A percentile compares a stretch with the other conserved stretches of the same genome.
Evolutionary conservation across 2,113 vertebrate species (phyloP).

Genomic region (Pelodiscus sinensis): DNA sequence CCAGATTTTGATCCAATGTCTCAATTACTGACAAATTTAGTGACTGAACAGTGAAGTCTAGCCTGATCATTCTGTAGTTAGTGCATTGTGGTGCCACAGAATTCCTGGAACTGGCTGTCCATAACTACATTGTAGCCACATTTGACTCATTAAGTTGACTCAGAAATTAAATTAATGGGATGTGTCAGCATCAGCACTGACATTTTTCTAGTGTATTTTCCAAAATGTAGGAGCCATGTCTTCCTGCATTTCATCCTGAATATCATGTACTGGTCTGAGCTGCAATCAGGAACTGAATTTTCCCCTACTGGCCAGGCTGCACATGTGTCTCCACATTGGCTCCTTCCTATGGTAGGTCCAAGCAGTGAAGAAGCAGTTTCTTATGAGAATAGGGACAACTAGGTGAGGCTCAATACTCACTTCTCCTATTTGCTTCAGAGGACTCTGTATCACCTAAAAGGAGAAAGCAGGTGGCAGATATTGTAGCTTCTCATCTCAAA

Average conservation of each 20-base stretch:
- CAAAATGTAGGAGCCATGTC: neutral
- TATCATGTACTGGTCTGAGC: neutral
- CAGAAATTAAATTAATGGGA: neutral
- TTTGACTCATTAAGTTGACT: constrained; percentile 35
- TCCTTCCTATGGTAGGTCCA: neutral
- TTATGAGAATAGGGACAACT: fast-evolving
- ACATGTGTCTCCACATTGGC: fast-evolving
- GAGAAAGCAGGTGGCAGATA: neutral
- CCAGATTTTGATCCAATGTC: neutral
- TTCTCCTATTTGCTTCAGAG: neutral
- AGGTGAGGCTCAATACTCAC: too few relatives aligned
- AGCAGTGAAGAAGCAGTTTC: neutral
- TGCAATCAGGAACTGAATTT: neutral
- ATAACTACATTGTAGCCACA: neutral
- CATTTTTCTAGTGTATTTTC: neutral
- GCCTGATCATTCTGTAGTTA: neutral
- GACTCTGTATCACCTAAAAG: fast-evolving
- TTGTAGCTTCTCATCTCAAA: neutral
- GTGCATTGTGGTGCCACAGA: neutral
- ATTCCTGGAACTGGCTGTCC: neutral
- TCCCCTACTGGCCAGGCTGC: fast-evolving
- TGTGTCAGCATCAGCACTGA: neutral
- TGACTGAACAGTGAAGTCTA: neutral
- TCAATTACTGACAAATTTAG: neutral
- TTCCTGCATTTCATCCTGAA: neutral